Conservation (phyloP, 2,888 invertebrate species). For the Oxystoma pomonae region DNA sequence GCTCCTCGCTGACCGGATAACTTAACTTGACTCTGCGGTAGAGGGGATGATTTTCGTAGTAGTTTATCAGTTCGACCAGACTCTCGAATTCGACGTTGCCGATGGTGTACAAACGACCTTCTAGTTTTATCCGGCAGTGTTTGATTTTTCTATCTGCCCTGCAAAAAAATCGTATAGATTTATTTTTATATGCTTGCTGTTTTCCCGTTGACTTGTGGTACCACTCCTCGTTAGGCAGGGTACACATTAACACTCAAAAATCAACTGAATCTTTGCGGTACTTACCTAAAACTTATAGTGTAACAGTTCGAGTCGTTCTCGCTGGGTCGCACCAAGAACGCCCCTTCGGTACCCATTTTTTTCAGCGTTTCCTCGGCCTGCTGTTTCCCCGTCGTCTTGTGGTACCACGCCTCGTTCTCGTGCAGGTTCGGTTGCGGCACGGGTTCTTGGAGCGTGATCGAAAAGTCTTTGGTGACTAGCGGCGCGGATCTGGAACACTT, state of each 20-base stretch:
- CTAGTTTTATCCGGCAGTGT: conserved; percentile 92
- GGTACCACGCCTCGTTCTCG: conserved; percentile 92
- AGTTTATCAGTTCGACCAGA: conserved; percentile 87
- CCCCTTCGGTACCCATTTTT: conserved; percentile 82
- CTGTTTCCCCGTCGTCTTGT: conserved; percentile 71
- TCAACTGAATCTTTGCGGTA: no score
- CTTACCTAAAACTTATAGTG: conserved; percentile 88
- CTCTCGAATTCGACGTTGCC: conserved; percentile 93
- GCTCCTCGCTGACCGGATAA: conserved; percentile 76
- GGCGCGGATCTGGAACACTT: conserved; percentile 62
- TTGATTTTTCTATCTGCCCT: conserved; percentile 93
- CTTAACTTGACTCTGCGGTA: conserved; percentile 87
- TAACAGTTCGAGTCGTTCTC: conserved; percentile 82
- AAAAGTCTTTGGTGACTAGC: conserved; percentile 84
- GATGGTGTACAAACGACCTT: conserved; percentile 86
- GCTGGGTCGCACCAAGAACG: conserved; percentile 90
- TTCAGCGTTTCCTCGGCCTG: conserved; percentile 87
- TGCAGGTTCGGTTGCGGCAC: conserved; percentile 95
- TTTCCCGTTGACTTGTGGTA: conserved; percentile 80
- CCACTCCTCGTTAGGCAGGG: conserved; percentile 92
- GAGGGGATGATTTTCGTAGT: conserved; percentile 86
- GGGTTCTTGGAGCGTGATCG: conserved; percentile 81
- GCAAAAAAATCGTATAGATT: no score
- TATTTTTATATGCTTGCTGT: no score
- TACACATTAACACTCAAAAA: no score